These are phyloP conservation scores for Hipparchia semele DNA, from an alignment of 2,888 invertebrate species.

Conservation along the genomic window DNA sequence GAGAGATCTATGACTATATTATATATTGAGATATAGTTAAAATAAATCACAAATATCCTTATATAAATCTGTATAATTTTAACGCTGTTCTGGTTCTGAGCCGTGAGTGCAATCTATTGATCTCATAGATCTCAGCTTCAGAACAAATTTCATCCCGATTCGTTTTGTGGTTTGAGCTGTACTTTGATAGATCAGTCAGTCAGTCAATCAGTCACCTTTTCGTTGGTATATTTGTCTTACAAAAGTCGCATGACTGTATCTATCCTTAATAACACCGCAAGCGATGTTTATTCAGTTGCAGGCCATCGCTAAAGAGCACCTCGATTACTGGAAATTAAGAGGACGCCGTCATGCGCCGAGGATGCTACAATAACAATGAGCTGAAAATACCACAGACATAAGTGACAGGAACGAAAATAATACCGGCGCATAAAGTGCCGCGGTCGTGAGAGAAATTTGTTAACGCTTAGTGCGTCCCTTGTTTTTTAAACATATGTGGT, in stretches of 20 bases:
- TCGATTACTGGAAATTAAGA: constrained; percentile 82
- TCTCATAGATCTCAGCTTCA: too few relatives aligned
- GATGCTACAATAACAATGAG: constrained; percentile 78
- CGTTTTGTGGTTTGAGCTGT: too few relatives aligned
- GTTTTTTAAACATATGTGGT: constrained; percentile 31
- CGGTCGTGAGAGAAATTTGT: constrained; percentile 43
- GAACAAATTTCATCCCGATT: too few relatives aligned
- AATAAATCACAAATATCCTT: too few relatives aligned
- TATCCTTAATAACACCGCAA: constrained; percentile 55
- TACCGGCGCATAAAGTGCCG: constrained; percentile 37
- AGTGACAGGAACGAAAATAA: constrained; percentile 68
- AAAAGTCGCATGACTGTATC: constrained; percentile 34
- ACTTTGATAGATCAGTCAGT: too few relatives aligned
- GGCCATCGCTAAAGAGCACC: constrained; percentile 69
- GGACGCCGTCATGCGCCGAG: constrained; percentile 66
- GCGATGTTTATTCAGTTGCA: constrained; percentile 80
- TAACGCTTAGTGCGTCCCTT: constrained; percentile 32
- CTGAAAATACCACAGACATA: constrained; percentile 68
- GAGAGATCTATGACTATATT: too few relatives aligned
- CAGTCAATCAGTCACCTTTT: too few relatives aligned
- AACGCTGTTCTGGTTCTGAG: too few relatives aligned
- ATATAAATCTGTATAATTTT: too few relatives aligned
- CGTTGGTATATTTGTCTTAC: neutral
- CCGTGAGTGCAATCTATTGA: too few relatives aligned
- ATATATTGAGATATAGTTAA: too few relatives aligned